Evolutionary conservation across 2,888 invertebrate species (phyloP), one percentile per base, ranked within the genome.

Genomic region (Siphonodentalium dalli): DNA sequence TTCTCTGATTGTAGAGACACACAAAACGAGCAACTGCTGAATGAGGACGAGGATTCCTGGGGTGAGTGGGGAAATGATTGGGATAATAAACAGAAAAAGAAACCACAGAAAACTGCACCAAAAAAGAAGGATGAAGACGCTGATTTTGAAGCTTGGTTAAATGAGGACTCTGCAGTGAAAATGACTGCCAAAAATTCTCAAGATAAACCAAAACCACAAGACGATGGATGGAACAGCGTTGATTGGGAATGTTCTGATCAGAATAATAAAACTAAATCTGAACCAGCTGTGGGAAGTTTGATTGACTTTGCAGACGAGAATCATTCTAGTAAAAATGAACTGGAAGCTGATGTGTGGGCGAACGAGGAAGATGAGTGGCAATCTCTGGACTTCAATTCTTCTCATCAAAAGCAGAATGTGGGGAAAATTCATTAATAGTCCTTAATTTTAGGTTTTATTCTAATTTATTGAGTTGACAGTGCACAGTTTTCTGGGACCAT

Each of bases 341-440:
- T 71, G 8, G 77, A 76, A 75, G 75, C 74, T 0, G 66, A 70
- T 31, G n/a, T n/a, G n/a, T n/a, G n/a, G n/a, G 74, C 70, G 2
- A 68, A 69, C 26, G 71, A 72, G 31, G 72, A 72, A 23, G 75
- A 72, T 51, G 74, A 73, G 21, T 78, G 77, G 77, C 74, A 77
- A 53, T 67, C 69, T 41, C 60, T 78, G 43, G 77, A 77, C 42
- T 47, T 70, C 24, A 68, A 68, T 27, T 41, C 52, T 8, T 47
- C 50, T n/a, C n/a, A n/a, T n/a, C n/a, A n/a, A n/a, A n/a, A n/a
- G n/a, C n/a, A n/a, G n/a, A n/a, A n/a, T n/a, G n/a, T n/a, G n/a
- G n/a, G n/a, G n/a, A n/a, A n/a, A n/a, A n/a, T n/a, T n/a, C n/a
- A n/a, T n/a, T n/a, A n/a, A n/a, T n/a, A n/a, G n/a, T n/a, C n/a